Percentiles rank a stretch among this genome's conserved stretches.
Conservation (phyloP, 1,140 invertebrate species). For the Bradysia coprophila region DNA sequence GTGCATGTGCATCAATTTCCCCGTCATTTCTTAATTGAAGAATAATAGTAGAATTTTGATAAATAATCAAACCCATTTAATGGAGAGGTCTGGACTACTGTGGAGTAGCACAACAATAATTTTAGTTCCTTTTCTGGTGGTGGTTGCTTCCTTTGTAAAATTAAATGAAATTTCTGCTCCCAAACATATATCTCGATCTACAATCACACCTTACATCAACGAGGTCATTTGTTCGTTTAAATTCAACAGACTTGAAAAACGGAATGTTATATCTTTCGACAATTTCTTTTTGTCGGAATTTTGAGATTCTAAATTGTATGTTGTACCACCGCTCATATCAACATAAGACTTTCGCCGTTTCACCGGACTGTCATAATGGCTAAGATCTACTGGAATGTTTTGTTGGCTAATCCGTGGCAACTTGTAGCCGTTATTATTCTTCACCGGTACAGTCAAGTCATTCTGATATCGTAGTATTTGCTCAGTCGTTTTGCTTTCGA, state of each 20-base stretch:
- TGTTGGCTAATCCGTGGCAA: constrained; percentile 7
- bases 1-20: no score
- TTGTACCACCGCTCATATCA: constrained; percentile 21
- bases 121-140: no score
- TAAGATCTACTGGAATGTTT: constrained; percentile 6
- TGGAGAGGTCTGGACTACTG: no score
- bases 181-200: no score
- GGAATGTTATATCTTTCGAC: constrained; percentile 21
- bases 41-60: no score
- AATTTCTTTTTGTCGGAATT: constrained; percentile 20
- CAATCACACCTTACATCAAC: not conserved
- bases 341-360: constrained; percentile 19
- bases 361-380: constrained; percentile 17
- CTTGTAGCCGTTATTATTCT: constrained; percentile 14
- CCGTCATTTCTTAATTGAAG: no score
- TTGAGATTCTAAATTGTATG: constrained; percentile 18
- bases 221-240: constrained; percentile 14
- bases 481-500: constrained; percentile 14
- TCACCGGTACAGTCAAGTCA: constrained; percentile 18
- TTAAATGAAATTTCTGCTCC: no score
- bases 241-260: constrained; percentile 21
- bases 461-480: constrained; percentile 20
- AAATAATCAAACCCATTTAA: no score
- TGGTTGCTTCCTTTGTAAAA: no score
- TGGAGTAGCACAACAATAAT: no score